Evolutionary conservation across 2,888 invertebrate genomes (phyloP), one percentile per base, ranked within the genome.

Genomic region (Polymixis flavicincta): DNA sequence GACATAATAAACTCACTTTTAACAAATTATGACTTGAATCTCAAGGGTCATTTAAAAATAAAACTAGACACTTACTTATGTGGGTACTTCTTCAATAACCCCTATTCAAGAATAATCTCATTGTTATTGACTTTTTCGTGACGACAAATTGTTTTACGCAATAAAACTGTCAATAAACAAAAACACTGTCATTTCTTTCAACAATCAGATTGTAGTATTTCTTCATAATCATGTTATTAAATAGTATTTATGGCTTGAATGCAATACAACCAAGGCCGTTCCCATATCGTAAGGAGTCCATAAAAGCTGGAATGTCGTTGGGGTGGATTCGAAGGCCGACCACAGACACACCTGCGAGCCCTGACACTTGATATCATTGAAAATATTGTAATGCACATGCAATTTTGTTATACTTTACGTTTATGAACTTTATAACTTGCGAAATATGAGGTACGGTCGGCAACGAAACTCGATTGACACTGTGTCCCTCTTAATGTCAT

Each of bases 301-400:
- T 76, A 87, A 71, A 75, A 63, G 45, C 68, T 76, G 85, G 91
- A 90, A 90, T 90, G 91, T 76, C 37, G 90, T 85, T 85, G 83
- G 86, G 91, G 91, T 86, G 85, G 82, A 74, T 84, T 71, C 74
- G 85, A 87, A 90, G 90, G 90, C 74, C 88, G 81, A 68, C 86
- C 28, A 82, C 87, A 78, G 74, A 67, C 78, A 80, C 82, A 84
- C 84, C 79, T 85, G 80, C 78, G 59, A 65, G 71, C 64, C 70
- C 82, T 61, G 66, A 68, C 67, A 80, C 75, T 73, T 70, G 68
- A 73, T 79, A 70, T 81, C 80, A 83, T 85, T 81, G 79, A 79
- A 83, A 76, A 79, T 83, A 78, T 84, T 84, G 57, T 77, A 79
- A 78, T 77, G 48, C 61, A 87, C 69, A 66, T 77, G 84, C 71